A percentile compares a stretch with the other conserved stretches of the same genome.
Evolutionary conservation across 2,888 invertebrate genomes (phyloP).

Genomic region (Dryadula phaetusa): DNA sequence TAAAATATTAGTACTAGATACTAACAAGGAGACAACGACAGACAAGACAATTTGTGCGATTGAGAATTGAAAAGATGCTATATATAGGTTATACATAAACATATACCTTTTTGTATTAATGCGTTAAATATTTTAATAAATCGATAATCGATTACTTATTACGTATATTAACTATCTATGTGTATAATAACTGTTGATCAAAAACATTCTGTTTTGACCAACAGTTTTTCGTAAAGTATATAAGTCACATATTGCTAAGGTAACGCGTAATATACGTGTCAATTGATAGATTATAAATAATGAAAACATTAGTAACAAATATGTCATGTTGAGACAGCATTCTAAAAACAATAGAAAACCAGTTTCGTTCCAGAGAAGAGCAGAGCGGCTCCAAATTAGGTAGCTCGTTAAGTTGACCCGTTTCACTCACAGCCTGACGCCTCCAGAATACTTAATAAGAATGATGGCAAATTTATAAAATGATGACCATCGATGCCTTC

Average conservation of each 20-base stretch:
- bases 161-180: no score
- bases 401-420: constrained; percentile 41
- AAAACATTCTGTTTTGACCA: no score
- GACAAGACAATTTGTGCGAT: no score
- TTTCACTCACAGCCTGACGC: constrained; percentile 44
- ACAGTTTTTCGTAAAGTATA: neutral
- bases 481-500: neutral
- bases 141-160: no score
- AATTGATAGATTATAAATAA: neutral
- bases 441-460: constrained; percentile 32
- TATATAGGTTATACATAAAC: no score
- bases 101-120: no score
- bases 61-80: no score
- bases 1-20: no score
- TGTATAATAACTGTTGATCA: no score
- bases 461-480: neutral
- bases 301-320: constrained; percentile 13
- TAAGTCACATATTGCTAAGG: neutral
- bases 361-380: constrained; percentile 34
- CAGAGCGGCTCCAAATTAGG: constrained; percentile 51
- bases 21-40: no score
- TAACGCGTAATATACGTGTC: neutral
- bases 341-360: constrained; percentile 41
- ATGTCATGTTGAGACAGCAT: neutral
- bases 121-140: no score